Percentiles rank a stretch among this genome's conserved stretches.
phyloP scores from a whole-genome alignment of 2,888 invertebrate genomes.

The Cephus spinipes region DNA sequence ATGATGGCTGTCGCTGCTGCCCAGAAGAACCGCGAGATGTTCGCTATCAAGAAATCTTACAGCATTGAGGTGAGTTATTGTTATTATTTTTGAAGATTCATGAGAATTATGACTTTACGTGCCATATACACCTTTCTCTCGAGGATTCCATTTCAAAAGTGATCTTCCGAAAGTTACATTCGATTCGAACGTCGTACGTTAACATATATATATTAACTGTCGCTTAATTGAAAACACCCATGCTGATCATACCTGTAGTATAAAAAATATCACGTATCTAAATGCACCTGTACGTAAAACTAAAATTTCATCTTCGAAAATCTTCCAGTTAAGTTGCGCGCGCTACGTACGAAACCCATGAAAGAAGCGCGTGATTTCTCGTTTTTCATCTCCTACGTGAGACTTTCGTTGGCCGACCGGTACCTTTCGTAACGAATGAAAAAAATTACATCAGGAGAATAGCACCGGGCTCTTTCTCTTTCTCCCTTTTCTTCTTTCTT shows the following conservation, averaged over 20 bases:
- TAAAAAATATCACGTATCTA: background rate
- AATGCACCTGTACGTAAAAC: background rate
- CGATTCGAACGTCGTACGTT: background rate
- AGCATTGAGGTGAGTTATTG: conserved; percentile 89
- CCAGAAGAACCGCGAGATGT: conserved; percentile 95
- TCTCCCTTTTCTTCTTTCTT: conserved; percentile 2
- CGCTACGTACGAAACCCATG: background rate
- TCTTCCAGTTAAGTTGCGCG: background rate
- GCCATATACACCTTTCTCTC: background rate
- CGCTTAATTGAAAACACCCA: background rate
- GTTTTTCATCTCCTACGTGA: conserved; percentile 15
- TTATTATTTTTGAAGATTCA: background rate
- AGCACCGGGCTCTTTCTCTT: conserved; percentile 16
- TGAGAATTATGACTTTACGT: background rate
- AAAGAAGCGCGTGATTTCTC: background rate
- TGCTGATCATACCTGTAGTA: background rate
- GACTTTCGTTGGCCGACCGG: conserved; percentile 5
- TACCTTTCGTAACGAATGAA: conserved; percentile 46
- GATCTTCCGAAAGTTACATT: background rate
- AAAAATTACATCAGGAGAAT: conserved; percentile 47
- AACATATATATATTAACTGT: background rate
- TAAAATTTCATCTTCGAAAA: background rate
- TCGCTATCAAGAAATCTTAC: conserved; percentile 97
- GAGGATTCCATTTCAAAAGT: background rate
- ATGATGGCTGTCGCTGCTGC: conserved; percentile 92